Base-by-base conservation (phyloP, 2,888 invertebrate genomes). In the Idaea aversata region DNA sequence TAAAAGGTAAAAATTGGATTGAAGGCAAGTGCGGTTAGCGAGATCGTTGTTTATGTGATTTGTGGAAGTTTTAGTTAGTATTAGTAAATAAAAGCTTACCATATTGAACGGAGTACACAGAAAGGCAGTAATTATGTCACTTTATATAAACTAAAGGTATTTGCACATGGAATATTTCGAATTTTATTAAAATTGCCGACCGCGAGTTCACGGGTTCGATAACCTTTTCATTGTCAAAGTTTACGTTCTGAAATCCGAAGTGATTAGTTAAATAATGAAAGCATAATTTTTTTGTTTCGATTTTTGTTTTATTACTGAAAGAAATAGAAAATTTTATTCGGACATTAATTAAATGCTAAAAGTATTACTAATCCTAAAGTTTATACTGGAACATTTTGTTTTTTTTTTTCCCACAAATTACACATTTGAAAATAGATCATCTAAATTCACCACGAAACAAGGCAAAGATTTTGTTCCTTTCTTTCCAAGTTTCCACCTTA, bases 141-240 rank as follows among this genome's bases (percentile, higher is more conserved):
- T 47, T 13, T 10, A 47, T 7, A 6, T 47, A 47, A 13, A 47
- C 2, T 6, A 47, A 47, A 47, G 13, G 47, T 47, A 47, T 13
- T 38, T 47, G 10, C 47, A 47, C 47, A 47, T 47, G 6, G 13
- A 47, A 47, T 47, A 47, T 47, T 47, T 47, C 47, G 10, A 47
- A 47, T 47, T 47, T 47, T 47, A 47, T 7, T 5, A 10, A 5
- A 47, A 47, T 47, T 47, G 6, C 13, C 47, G 47, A 47, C 47
- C 47, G 47, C 47, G 47, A 47, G 47, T 47, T 47, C 36, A 58
- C n/a, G 63, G 59, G 59, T 59, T 59, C 59, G 38, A 25, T 59
- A 47, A 47, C 47, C 47, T 47, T 47, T 13, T 7, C 47, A 10
- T 47, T 47, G 47, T 47, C 47, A 47, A 47, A 47, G 47, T 47